Evolutionary conservation across 2,113 vertebrate species (phyloP), one percentile per base, ranked within the genome.

Genomic region (Pao palembangensis): DNA sequence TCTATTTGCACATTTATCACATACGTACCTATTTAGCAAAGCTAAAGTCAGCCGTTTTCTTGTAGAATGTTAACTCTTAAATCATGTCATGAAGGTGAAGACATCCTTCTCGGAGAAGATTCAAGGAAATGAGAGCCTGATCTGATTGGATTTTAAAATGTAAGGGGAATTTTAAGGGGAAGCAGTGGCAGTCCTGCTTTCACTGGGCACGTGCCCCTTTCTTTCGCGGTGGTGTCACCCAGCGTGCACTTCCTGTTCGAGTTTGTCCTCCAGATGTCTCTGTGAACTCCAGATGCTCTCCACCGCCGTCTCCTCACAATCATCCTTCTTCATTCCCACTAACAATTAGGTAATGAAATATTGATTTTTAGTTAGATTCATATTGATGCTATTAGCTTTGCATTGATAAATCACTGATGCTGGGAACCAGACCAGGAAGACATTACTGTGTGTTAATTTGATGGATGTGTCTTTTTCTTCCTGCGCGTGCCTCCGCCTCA

Each of bases 281-380:
- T 88, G 93, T 97, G 94, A 96, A 97, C 96, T 98, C 95, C 93
- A 94, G 93, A 94, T 97, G 95, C 95, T 97, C 85, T 84, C 80
- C 82, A 92, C 94, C 90, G 92, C 93, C 88, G 92, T 92, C 91
- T 93, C 91, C 90, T 89, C 44, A 71, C 81, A 91, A 65, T 93
- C 93, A 97, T 99, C 94, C 92, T 93, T 98, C 97, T 96, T 99
- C 95, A 97, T 98, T 95, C 93, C 94, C 93, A 90, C 95, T 95
- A 98, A 98, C 96, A 99, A 99, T 99, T 98, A 98, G 95, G 96
- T 98, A 98, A 99, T 98, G 96, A 99, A 99, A 97, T 98, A 99
- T 99, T 96, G 96, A 99, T 99, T 98, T 99, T 98, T 96, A 96
- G 96, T 98, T 98, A 96, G 96, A 98, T 98, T 97, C 95, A 98